These are phyloP conservation scores for Gallinago paraguaiae DNA, from an alignment of 2,113 vertebrate genomes.

Conservation along the genomic window DNA sequence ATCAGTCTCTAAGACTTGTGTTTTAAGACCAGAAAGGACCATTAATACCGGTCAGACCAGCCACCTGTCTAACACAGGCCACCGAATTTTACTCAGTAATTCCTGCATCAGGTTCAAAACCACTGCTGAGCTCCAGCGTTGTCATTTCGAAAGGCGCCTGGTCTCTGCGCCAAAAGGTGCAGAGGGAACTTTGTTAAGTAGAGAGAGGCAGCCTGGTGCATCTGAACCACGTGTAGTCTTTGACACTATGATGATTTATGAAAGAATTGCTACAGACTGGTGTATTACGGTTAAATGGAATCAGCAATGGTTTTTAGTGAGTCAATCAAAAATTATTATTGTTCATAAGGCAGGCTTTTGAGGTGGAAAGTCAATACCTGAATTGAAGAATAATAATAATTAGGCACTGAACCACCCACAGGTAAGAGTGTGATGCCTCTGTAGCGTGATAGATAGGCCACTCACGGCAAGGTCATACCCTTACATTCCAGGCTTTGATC, in stretches of 20 bases:
- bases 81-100: not conserved
- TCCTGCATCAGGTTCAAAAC: not conserved
- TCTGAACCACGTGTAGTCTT: not conserved
- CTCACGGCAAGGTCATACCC: not conserved
- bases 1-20: not conserved
- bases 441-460: not conserved
- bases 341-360: not conserved
- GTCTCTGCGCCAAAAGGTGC: not conserved
- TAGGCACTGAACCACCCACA: not conserved
- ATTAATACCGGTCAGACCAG: not conserved
- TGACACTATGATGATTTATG: not conserved
- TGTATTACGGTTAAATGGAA: not conserved
- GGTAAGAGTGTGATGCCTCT: not conserved
- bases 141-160: not conserved
- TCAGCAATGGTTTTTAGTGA: not conserved
- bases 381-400: not conserved
- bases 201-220: not conserved
- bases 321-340: not conserved
- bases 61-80: not conserved
- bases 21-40: slow-evolving; percentile 28
- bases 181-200: not conserved
- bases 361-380: not conserved
- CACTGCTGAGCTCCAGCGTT: not conserved
- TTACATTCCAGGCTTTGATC: not conserved
- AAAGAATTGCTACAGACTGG: not conserved